phyloP scores from a whole-genome alignment of 2,888 invertebrate species.

The Athrips mouffetella region DNA sequence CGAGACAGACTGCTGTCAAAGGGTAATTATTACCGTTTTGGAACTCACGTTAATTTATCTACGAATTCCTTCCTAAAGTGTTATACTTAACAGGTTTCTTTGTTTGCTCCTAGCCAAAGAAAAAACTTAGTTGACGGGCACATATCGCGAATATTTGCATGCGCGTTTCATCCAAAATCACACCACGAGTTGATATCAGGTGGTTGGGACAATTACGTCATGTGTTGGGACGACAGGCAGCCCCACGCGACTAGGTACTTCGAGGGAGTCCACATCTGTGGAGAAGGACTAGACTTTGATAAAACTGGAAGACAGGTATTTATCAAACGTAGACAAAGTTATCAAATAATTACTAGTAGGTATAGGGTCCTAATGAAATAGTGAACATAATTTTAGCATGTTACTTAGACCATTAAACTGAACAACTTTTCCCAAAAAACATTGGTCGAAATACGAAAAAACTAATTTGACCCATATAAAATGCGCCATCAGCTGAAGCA shows the following conservation, averaged over 20 bases:
- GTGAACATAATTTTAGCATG: no score
- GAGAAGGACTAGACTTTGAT: slow-evolving; percentile 82
- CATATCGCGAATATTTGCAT: slow-evolving; percentile 80
- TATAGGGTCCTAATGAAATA: no score
- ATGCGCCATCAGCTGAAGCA: no score
- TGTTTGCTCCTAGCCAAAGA: slow-evolving; percentile 53
- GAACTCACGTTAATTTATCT: no score
- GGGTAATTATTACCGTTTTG: no score
- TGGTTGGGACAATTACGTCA: slow-evolving; percentile 82
- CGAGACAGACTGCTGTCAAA: no score
- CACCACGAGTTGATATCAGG: slow-evolving; percentile 82
- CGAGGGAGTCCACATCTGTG: slow-evolving; percentile 80
- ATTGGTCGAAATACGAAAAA: no score
- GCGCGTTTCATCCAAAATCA: slow-evolving; percentile 81
- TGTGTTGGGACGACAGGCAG: slow-evolving; percentile 83
- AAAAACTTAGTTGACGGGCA: slow-evolving; percentile 78
- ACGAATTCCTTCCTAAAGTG: not conserved
- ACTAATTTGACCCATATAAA: no score
- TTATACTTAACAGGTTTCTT: not conserved
- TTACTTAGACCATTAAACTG: no score
- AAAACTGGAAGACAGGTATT: slow-evolving; percentile 79
- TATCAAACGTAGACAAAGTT: not conserved
- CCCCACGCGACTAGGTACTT: slow-evolving; percentile 79
- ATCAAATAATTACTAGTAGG: no score
- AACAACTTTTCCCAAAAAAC: no score